Percentiles rank a stretch among this genome's conserved stretches.
Evolutionary conservation across 64 coral and sea anemone genomes (phyloP).

Genomic region (Anthopleura sola): DNA sequence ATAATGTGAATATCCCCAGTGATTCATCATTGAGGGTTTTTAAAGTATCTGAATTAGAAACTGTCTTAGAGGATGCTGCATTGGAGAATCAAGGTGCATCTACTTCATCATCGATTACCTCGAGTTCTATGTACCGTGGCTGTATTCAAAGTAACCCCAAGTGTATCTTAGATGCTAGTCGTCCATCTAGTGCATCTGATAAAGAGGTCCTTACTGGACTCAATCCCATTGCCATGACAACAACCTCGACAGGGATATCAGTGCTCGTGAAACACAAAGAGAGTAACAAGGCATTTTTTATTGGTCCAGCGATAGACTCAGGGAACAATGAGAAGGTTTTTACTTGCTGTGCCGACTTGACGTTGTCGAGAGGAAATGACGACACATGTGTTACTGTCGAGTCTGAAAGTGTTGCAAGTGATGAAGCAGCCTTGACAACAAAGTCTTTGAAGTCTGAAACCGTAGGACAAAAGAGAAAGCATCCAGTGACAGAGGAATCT

Average conservation of each 20-base stretch:
- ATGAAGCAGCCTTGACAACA: slow-evolving; percentile 33
- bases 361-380: slow-evolving; percentile 17
- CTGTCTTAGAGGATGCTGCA: slow-evolving; percentile 41
- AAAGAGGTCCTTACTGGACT: slow-evolving; percentile 64
- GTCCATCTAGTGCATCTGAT: not conserved
- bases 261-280: slow-evolving; percentile 42
- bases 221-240: slow-evolving; percentile 71
- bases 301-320: slow-evolving; percentile 66
- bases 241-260: slow-evolving; percentile 67
- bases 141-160: slow-evolving; percentile 76
- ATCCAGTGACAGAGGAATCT: slow-evolving; percentile 13
- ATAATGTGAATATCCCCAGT: slow-evolving; percentile 28
- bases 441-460: not conserved
- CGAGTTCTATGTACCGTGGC: slow-evolving; percentile 70
- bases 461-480: slow-evolving; percentile 62
- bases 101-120: slow-evolving; percentile 18
- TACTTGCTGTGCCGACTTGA: slow-evolving; percentile 48
- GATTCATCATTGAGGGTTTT: slow-evolving; percentile 79
- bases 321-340: slow-evolving; percentile 65
- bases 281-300: slow-evolving; percentile 49
- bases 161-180: slow-evolving; percentile 49
- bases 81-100: slow-evolving; percentile 14
- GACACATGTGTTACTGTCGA: slow-evolving; percentile 69
- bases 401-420: slow-evolving; percentile 45
- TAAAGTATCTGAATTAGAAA: slow-evolving; percentile 88